These are phyloP conservation scores for Struthio camelus DNA, from an alignment of 2,113 vertebrate species.

Conservation along the genomic window DNA sequence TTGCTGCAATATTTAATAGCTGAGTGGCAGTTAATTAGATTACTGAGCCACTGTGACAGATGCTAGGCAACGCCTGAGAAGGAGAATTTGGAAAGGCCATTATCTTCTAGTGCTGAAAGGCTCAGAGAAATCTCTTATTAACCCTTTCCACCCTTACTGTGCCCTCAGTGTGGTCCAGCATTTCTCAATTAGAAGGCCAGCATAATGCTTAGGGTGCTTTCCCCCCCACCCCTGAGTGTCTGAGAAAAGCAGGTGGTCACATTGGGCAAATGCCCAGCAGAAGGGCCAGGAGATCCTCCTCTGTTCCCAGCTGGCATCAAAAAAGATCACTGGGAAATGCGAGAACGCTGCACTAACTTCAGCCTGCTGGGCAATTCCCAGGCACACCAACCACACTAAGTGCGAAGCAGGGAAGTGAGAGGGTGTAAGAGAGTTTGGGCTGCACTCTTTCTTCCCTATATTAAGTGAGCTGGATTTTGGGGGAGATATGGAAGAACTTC, in stretches of 20 bases:
- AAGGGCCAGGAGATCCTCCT: background rate
- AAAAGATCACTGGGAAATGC: background rate
- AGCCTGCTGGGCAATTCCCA: background rate
- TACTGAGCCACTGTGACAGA: conserved; percentile 46
- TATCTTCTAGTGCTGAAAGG: conserved; percentile 9
- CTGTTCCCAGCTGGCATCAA: conserved; percentile 2
- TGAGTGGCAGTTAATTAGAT: conserved; percentile 59
- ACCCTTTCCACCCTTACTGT: conserved; percentile 7
- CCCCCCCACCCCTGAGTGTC: background rate
- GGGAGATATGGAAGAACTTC: background rate
- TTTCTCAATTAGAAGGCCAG: background rate
- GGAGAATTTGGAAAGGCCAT: conserved; percentile 32
- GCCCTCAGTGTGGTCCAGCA: background rate
- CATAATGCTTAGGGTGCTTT: background rate
- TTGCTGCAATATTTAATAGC: conserved; percentile 54
- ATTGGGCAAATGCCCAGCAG: accelerated
- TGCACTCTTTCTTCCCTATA: background rate
- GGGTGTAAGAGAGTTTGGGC: conserved; percentile 23
- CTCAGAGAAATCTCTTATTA: background rate
- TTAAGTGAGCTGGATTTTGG: conserved; percentile 47
- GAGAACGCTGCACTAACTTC: background rate
- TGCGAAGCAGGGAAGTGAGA: conserved; percentile 25
- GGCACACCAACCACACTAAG: background rate
- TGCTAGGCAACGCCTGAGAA: conserved; percentile 28
- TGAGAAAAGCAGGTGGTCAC: background rate